Evolutionary conservation across 2,888 invertebrate genomes (phyloP).

Genomic region (Eueremaeus valkanovi): DNA sequence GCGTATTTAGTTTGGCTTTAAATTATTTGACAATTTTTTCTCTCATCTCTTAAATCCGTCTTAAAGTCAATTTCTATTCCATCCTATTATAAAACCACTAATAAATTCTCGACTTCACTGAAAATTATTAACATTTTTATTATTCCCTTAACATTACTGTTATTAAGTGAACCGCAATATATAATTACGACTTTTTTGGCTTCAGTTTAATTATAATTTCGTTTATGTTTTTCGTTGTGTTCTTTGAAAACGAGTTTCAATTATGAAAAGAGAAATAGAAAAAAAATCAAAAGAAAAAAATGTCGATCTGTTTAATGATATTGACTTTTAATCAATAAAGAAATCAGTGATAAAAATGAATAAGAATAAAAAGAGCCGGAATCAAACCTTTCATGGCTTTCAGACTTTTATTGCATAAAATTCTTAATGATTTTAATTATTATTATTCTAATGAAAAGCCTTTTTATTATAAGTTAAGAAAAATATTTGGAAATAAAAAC

Average conservation of each 20-base stretch:
- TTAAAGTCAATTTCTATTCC: neutral
- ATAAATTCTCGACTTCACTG: no score
- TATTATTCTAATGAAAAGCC: no score
- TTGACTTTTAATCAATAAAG: conserved; percentile 15
- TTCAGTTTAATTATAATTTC: neutral
- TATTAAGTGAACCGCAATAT: no score
- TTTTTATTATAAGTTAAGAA: no score
- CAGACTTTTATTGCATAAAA: no score
- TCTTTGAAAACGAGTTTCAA: neutral
- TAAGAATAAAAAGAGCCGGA: neutral
- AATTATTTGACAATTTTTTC: conserved; percentile 2
- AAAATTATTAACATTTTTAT: no score
- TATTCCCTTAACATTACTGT: no score
- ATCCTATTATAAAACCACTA: neutral
- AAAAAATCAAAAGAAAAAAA: neutral
- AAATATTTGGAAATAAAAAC: no score
- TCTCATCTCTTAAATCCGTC: no score
- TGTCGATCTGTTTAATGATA: conserved; percentile 13
- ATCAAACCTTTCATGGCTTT: no score
- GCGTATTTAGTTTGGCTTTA: neutral
- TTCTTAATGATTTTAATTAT: no score
- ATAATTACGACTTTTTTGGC: neutral
- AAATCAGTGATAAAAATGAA: conserved; percentile 3
- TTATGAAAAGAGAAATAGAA: neutral
- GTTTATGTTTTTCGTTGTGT: neutral